Percentiles rank a stretch among this genome's conserved stretches.
phyloP scores from a whole-genome alignment of 2,888 invertebrate species.

The Tigriopus californicus region DNA sequence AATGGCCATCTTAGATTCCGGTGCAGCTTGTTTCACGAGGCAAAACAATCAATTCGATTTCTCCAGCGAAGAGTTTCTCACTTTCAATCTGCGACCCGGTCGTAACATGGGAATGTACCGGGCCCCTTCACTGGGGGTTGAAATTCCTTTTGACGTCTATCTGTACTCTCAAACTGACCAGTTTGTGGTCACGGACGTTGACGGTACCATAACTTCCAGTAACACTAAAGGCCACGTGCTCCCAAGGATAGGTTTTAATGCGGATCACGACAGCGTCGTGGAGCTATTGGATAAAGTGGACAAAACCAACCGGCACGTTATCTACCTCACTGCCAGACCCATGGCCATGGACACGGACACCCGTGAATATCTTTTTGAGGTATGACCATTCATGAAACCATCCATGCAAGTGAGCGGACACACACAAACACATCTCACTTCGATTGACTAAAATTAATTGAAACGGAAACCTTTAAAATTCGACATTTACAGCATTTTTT shows the following conservation, averaged over 20 bases:
- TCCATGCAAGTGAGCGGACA: too few relatives aligned
- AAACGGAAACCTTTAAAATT: too few relatives aligned
- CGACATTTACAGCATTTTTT: too few relatives aligned
- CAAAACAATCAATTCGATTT: background rate
- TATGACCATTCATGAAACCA: too few relatives aligned
- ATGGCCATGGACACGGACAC: background rate
- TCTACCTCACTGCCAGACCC: slow-evolving; percentile 7
- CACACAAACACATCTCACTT: too few relatives aligned
- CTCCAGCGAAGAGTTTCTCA: background rate
- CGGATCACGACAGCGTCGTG: slow-evolving; percentile 1
- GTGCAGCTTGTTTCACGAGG: background rate
- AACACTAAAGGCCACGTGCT: slow-evolving; percentile 1
- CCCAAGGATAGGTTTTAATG: background rate
- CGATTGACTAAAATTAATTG: too few relatives aligned
- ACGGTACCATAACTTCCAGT: slow-evolving; percentile 2
- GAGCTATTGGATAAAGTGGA: background rate
- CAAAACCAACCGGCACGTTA: background rate
- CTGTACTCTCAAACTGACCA: background rate
- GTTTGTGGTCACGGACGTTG: slow-evolving; percentile 3
- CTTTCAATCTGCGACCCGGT: background rate
- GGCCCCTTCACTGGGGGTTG: background rate
- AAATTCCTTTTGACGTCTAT: background rate
- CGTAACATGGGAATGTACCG: background rate
- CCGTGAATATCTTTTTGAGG: slow-evolving; percentile 2
- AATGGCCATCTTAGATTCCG: background rate